phyloP scores from a whole-genome alignment of 2,888 invertebrate species.

The Conus canariensis region DNA sequence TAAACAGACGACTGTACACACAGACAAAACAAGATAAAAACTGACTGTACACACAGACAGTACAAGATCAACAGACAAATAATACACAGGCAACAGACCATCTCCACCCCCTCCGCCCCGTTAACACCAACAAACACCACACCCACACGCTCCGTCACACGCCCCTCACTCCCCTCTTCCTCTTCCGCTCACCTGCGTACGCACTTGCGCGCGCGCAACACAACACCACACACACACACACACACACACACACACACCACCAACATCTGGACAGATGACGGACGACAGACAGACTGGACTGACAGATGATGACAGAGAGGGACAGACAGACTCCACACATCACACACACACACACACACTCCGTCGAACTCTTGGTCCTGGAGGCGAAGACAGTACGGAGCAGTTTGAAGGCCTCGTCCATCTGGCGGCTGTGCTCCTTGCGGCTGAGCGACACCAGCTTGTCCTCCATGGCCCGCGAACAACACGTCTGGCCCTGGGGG shows the following conservation, averaged over 20 bases:
- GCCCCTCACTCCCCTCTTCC: background rate
- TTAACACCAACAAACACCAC: background rate
- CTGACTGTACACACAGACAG: too few species aligned
- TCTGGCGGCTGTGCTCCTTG: conserved; percentile 86
- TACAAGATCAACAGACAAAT: too few species aligned
- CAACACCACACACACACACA: background rate
- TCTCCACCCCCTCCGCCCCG: too few species aligned
- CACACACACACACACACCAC: conserved; percentile 12
- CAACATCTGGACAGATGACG: background rate
- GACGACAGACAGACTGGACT: background rate
- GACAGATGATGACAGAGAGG: rapidly evolving
- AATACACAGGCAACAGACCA: rapidly evolving
- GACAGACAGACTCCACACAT: background rate
- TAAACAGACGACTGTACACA: too few species aligned
- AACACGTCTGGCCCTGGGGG: conserved; percentile 83
- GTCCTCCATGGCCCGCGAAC: conserved; percentile 85
- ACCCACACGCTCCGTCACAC: background rate
- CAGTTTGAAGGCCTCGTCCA: conserved; percentile 87
- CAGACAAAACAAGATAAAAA: too few species aligned
- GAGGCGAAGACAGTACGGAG: conserved; percentile 87
- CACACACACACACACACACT: conserved; percentile 76
- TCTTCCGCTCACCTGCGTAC: background rate
- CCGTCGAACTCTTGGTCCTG: conserved; percentile 90
- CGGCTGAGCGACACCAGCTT: conserved; percentile 86
- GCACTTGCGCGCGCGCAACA: background rate